Conservation (phyloP, 92 coral and sea anemone genomes). For the Porites evermanni region DNA sequence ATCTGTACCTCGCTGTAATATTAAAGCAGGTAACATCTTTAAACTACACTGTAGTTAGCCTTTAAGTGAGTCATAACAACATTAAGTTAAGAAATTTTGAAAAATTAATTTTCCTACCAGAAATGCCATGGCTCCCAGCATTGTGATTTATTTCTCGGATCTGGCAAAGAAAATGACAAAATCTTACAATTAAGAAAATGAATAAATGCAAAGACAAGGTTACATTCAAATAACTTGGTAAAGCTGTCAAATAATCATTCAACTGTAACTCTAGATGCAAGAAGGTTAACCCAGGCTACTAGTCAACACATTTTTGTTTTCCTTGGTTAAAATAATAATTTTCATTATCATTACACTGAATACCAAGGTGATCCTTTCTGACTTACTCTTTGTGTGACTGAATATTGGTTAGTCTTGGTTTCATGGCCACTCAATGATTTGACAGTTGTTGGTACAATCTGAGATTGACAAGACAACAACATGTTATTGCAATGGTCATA, state of each 20-base stretch:
- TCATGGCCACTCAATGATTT: conserved; percentile 66
- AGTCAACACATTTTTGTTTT: too few species aligned
- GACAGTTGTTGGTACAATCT: conserved; percentile 94
- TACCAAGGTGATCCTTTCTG: neutral
- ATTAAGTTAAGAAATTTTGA: neutral
- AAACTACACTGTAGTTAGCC: neutral
- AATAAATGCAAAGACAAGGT: too few species aligned
- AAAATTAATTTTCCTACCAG: conserved; percentile 64
- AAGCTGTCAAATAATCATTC: too few species aligned
- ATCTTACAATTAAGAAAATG: neutral
- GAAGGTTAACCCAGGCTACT: too few species aligned
- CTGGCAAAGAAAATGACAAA: conserved; percentile 34
- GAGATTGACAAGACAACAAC: neutral
- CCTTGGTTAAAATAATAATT: too few species aligned
- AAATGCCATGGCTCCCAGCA: conserved; percentile 94
- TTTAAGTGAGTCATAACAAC: neutral
- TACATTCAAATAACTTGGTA: too few species aligned
- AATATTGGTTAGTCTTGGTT: conserved; percentile 91
- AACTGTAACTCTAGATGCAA: too few species aligned
- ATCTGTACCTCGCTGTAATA: neutral
- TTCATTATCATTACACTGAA: neutral
- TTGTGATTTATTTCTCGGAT: conserved; percentile 89
- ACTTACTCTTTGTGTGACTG: conserved; percentile 95
- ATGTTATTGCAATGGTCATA: neutral
- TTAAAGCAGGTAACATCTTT: neutral